Percentiles rank a stretch among this genome's conserved stretches.
phyloP scores from a whole-genome alignment of 2,797 vertebrate genomes.

The Hoplostethus atlanticus region DNA sequence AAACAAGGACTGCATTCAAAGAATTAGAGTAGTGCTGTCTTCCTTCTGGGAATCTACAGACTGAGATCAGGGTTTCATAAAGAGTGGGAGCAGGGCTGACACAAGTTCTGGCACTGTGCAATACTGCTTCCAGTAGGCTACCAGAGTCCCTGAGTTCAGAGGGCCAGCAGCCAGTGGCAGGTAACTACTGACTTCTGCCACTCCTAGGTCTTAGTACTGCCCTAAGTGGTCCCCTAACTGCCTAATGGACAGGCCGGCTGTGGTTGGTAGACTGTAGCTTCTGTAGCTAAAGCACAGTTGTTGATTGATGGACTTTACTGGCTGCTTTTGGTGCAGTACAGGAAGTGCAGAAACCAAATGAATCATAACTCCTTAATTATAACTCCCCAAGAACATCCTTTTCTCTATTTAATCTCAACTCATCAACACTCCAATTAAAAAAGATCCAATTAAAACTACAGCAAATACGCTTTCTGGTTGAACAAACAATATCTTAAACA shows the following conservation, averaged over 20 bases:
- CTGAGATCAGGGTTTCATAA: neutral
- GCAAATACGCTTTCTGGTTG: neutral
- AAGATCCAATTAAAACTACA: no score
- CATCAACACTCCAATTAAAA: no score
- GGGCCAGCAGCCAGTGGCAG: slow-evolving; percentile 3
- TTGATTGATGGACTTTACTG: no score
- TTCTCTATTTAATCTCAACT: no score
- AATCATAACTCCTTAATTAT: slow-evolving; percentile 5
- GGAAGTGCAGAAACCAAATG: neutral
- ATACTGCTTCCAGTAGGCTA: no score
- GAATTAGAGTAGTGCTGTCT: neutral
- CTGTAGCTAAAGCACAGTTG: no score
- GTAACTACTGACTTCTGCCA: no score
- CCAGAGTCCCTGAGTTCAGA: neutral
- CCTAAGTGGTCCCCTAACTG: no score
- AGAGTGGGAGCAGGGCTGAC: neutral
- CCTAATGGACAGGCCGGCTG: neutral
- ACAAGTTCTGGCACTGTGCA: no score
- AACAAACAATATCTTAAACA: neutral
- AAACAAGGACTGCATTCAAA: neutral
- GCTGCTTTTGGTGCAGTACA: neutral
- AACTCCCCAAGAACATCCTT: no score
- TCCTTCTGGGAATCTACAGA: slow-evolving; percentile 1
- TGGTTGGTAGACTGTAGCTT: no score
- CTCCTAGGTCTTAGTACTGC: no score